These are phyloP conservation scores for Pollenia labialis DNA, from an alignment of 2,888 invertebrate species.

Conservation along the genomic window DNA sequence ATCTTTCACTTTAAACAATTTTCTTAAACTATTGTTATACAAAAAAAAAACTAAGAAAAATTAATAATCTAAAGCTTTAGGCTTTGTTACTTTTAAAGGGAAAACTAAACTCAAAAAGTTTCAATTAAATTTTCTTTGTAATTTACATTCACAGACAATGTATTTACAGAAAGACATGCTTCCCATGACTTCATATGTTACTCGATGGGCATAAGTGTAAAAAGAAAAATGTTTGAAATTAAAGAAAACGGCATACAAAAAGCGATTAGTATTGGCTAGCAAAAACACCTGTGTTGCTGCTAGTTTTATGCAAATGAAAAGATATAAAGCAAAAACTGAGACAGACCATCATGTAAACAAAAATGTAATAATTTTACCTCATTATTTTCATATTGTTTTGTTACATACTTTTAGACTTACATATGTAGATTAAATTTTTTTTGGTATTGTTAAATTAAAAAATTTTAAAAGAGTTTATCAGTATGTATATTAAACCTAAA, in stretches of 20 bases:
- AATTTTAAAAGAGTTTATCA: no score
- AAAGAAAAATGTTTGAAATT: constrained; percentile 3
- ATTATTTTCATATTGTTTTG: no score
- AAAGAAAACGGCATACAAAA: not conserved
- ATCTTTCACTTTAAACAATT: constrained; percentile 70
- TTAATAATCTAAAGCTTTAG: constrained; percentile 55
- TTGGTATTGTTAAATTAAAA: no score
- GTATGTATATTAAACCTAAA: no score
- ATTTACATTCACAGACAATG: not conserved
- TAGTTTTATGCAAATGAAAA: no score
- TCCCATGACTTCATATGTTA: not conserved
- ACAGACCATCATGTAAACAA: no score
- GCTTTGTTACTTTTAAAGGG: constrained; percentile 52
- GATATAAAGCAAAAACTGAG: no score
- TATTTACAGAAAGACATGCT: not conserved
- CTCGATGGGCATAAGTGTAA: not conserved
- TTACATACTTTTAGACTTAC: no score
- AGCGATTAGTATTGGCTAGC: not conserved
- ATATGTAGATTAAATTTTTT: no score
- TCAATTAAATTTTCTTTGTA: constrained; percentile 52
- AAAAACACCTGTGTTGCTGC: no score
- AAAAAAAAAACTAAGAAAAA: constrained; percentile 45
- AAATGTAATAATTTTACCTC: no score
- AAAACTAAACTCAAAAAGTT: constrained; percentile 35
- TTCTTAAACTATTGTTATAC: constrained; percentile 37